Evolutionary conservation across 92 coral and sea anemone genomes (phyloP), one percentile per base, ranked within the genome.

Genomic region (Galaxea fascicularis): DNA sequence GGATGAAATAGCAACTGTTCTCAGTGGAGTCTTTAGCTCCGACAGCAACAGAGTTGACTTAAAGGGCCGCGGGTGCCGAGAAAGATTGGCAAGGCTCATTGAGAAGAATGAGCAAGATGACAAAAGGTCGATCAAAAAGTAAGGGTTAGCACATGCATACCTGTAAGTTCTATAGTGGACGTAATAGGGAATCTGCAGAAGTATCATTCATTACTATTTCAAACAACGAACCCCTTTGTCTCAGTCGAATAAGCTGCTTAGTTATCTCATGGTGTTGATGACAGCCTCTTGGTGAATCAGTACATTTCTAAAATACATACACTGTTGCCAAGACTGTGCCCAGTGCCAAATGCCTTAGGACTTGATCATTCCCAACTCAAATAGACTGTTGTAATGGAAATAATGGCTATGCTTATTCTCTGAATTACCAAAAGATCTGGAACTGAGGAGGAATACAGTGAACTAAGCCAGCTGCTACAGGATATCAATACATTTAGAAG

Each of bases 81-180:
- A 78, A 71, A 53, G 84, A 59, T 46, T 86, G 77, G 85, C 63
- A 51, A 31, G 86, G 35, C 90, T 86, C 51, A 15, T 86, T 41
- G 51, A 65, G 39, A 86, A 79, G 52, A 68, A 86, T 29, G 80
- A 86, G 79, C 59, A 80, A 53, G 90, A 86, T n/a, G 85, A 78
- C 68, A 63, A 63, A 65, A 66, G 30, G 71, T 66, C 49, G 71
- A 46, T 66, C 71, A 66, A 66, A 66, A 66, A 66, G 46, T 66
- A 66, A 66, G 71, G 71, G 71, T 28, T 66, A 66, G 71, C 71
- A 66, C 71, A 66, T 66, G 71, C 71, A 66, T 66, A 10, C 21
- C 12, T 66, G 41, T 26, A 66, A 31, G 44, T 66, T 28, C 29
- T 66, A 29, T 66, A 66, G 13, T 66, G 10, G 71, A 47, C 71